Evolutionary conservation across 2,888 invertebrate genomes (phyloP).

Genomic region (Panopea generosa): DNA sequence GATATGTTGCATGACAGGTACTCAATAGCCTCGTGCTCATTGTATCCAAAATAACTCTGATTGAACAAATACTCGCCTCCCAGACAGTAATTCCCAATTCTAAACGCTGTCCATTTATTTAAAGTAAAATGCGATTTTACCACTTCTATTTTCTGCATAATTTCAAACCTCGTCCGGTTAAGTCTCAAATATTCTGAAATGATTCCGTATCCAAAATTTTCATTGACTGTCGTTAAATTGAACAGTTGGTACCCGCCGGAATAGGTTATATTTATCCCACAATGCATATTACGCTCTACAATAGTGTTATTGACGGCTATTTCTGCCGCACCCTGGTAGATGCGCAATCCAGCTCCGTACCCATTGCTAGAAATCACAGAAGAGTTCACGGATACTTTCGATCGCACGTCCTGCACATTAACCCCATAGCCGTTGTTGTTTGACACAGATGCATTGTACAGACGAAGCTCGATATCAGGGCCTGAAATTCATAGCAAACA

Average conservation of each 20-base stretch:
- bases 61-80: conserved; percentile 89
- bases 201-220: conserved; percentile 91
- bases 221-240: conserved; percentile 93
- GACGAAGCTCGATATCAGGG: conserved; percentile 85
- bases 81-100: conserved; percentile 96
- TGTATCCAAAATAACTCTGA: conserved; percentile 95
- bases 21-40: conserved; percentile 92
- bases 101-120: conserved; percentile 94
- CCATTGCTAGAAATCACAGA: conserved; percentile 93
- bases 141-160: conserved; percentile 85
- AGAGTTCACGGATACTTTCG: conserved; percentile 93
- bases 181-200: conserved; percentile 80
- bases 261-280: conserved; percentile 96
- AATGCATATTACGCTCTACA: conserved; percentile 91
- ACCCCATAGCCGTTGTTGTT: conserved; percentile 98
- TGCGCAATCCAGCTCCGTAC: conserved; percentile 94
- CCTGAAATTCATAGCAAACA: too few relatives aligned
- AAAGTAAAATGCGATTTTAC: conserved; percentile 94
- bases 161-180: conserved; percentile 79
- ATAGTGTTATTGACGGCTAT: conserved; percentile 96
- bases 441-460: conserved; percentile 93
- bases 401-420: conserved; percentile 95
- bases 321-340: conserved; percentile 96
- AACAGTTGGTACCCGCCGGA: conserved; percentile 97
- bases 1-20: conserved; percentile 93